Percentiles rank a stretch among this genome's conserved stretches.
phyloP scores from a whole-genome alignment of 2,113 vertebrate species.

The Amblyopsis rosae region DNA sequence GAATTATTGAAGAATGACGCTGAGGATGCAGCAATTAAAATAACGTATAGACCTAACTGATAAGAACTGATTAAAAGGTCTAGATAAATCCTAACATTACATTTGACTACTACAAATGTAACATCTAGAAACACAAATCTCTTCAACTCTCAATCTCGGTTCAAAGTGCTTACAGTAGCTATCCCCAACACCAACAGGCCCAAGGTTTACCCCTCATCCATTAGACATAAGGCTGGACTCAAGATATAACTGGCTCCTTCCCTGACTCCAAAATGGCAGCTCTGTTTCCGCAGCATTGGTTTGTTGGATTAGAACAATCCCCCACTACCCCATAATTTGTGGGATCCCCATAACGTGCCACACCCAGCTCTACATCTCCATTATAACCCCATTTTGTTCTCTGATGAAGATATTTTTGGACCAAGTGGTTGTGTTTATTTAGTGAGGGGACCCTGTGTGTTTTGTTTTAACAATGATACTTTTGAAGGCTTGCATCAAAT shows the following conservation, averaged over 20 bases:
- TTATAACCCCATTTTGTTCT: conserved; percentile 63
- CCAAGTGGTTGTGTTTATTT: conserved; percentile 12
- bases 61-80: background rate
- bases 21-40: conserved; percentile 17
- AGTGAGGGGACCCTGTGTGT: conserved; percentile 22
- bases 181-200: conserved; percentile 22
- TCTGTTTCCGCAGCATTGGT: conserved; percentile 63
- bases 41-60: background rate
- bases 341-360: conserved; percentile 68
- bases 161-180: background rate
- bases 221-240: conserved; percentile 44
- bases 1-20: conserved; percentile 34
- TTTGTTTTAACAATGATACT: background rate
- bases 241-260: conserved; percentile 62
- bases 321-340: conserved; percentile 79
- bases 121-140: background rate
- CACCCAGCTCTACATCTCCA: conserved; percentile 75
- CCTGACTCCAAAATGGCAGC: conserved; percentile 69
- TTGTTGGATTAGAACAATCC: conserved; percentile 76
- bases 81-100: conserved; percentile 22
- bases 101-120: too few relatives aligned
- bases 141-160: background rate
- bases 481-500: conserved; percentile 16
- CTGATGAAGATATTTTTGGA: conserved; percentile 67
- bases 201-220: conserved; percentile 42